Evolutionary conservation across 2,888 invertebrate genomes (phyloP), one percentile per base, ranked within the genome.

Genomic region (Asteroscopus sphinx): DNA sequence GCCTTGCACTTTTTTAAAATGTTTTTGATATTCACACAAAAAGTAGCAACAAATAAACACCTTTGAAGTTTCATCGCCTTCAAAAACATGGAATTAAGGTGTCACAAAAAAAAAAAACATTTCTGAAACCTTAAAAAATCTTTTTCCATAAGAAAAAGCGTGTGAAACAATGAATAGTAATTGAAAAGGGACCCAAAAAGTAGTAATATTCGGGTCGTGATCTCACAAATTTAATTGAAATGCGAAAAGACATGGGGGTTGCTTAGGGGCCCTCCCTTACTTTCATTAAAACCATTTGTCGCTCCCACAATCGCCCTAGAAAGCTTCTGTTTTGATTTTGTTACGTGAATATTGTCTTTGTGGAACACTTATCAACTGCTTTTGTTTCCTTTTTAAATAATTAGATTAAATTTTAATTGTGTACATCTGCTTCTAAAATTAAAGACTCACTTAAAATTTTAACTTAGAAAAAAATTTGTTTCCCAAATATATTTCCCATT

Each of bases 271-370:
- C 73, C 72, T 71, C 72, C 64, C 67, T 69, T 60, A 74, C 64
- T 82, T 86, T 83, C 81, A 86, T 84, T 85, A 84, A 76, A 81
- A 76, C 62, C 78, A 76, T 82, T 83, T 72, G 75, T 68, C 67
- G 66, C 54, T 61, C 61, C 70, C 62, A 67, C 62, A 73, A 68
- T 71, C 61, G 55, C 68, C 60, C 61, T 59, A 40, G 44, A 57
- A 49, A 48, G 68, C 57, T 70, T 45, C 64, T 53, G 49, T 70
- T 78, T 69, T 76, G 71, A 83, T 76, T 79, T 68, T 40, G 53
- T 42, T 41, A 48, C 45, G 36, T 21, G 48, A 46, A 39, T 32
- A 35, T 51, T 52, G 39, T 46, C 44, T 70, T 72, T 62, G 54
- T 54, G 48, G 47, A 65, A 53, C 61, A 40, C 44, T 76, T 74